Conservation (phyloP, 1,140 invertebrate species). For the Scaptomyza pallida region DNA sequence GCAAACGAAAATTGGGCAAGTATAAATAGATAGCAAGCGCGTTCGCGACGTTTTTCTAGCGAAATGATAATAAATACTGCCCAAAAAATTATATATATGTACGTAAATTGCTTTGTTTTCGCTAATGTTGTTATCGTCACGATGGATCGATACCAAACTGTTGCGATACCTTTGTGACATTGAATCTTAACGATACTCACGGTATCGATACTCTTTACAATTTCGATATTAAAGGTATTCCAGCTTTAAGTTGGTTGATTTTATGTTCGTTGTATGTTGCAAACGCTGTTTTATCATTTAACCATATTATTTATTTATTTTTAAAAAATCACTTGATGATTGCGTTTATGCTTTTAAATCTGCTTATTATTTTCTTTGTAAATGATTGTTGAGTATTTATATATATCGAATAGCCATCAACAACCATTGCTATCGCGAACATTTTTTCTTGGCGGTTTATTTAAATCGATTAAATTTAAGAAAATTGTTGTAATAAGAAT, state of each 20-base stretch:
- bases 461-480: neutral
- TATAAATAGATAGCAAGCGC: constrained; percentile 32
- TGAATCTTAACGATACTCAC: neutral
- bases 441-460: neutral
- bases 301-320: neutral
- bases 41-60: constrained; percentile 38
- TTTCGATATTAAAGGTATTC: neutral
- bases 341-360: too few species aligned
- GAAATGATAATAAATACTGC: constrained; percentile 66
- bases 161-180: constrained; percentile 1
- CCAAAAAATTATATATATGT: constrained; percentile 31
- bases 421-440: neutral
- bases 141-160: neutral
- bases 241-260: neutral
- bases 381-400: neutral
- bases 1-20: constrained; percentile 49
- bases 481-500: too few species aligned
- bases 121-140: constrained; percentile 16
- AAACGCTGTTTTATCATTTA: neutral
- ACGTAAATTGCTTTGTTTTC: constrained; percentile 45
- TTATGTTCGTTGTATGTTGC: neutral
- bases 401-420: neutral
- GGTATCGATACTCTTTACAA: neutral
- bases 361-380: too few species aligned
- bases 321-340: too few species aligned